phyloP scores from a whole-genome alignment of 92 coral and sea anemone genomes.

The Micromussa lordhowensis region DNA sequence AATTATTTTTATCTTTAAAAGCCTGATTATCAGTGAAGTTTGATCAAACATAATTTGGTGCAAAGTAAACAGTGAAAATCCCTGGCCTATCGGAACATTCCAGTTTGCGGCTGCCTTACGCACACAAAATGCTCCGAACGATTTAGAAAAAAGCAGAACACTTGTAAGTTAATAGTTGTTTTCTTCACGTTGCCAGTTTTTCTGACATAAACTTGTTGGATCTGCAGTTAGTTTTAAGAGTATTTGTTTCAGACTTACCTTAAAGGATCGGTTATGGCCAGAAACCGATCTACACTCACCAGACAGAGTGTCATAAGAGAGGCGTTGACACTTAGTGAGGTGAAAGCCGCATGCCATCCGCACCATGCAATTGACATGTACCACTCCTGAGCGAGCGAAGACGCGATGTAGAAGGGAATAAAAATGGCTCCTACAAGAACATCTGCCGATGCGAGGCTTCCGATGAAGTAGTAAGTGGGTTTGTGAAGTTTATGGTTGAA shows the following conservation, averaged over 20 bases:
- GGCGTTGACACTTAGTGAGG: conserved; percentile 76
- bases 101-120: neutral
- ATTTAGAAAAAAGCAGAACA: neutral
- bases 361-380: conserved; percentile 69
- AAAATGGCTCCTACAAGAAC: conserved; percentile 67
- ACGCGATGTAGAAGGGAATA: conserved; percentile 70
- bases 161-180: neutral
- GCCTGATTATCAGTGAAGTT: neutral
- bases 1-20: neutral
- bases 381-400: conserved; percentile 70
- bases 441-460: conserved; percentile 78
- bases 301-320: conserved; percentile 74
- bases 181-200: neutral
- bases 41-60: conserved; percentile 2
- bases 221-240: neutral
- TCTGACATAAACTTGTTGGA: neutral
- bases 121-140: neutral
- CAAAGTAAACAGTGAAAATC: neutral
- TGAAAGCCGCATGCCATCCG: conserved; percentile 69
- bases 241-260: conserved; percentile 48
- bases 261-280: conserved; percentile 78
- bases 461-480: conserved; percentile 81
- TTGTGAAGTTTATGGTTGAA: conserved; percentile 74
- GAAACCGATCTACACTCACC: conserved; percentile 80
- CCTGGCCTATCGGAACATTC: neutral